phyloP scores from a whole-genome alignment of 2,797 vertebrate genomes.

The Falco rusticolus region DNA sequence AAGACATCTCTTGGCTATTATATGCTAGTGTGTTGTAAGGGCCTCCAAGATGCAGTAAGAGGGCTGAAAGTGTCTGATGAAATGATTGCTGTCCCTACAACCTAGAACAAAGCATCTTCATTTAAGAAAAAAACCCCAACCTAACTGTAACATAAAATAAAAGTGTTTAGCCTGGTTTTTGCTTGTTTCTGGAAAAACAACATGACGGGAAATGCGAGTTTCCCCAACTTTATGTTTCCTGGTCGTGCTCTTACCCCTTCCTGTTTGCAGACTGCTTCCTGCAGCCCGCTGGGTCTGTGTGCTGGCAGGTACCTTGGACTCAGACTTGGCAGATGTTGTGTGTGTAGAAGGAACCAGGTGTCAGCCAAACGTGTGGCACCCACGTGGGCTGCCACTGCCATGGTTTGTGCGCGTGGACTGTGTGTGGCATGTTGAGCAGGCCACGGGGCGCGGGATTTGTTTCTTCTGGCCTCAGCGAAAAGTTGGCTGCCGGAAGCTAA shows the following conservation, averaged over 20 bases:
- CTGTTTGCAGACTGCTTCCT: not conserved
- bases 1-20: not conserved
- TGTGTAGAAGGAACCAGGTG: not conserved
- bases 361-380: not conserved
- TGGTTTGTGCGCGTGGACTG: not conserved
- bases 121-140: not conserved
- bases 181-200: not conserved
- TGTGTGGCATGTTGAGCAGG: fast-evolving
- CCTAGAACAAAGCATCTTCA: not conserved
- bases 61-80: not conserved
- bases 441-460: fast-evolving
- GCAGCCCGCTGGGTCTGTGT: not conserved
- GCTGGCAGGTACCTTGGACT: not conserved
- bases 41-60: not conserved
- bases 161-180: not conserved
- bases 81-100: not conserved
- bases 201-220: not conserved
- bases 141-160: not conserved
- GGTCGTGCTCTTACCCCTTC: not conserved
- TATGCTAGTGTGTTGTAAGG: not conserved
- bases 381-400: fast-evolving
- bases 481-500: not conserved
- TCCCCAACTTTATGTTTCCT: not conserved
- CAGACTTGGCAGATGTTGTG: not conserved
- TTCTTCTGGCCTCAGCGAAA: not conserved